phyloP scores from a whole-genome alignment of 2,888 invertebrate genomes.

The Eupithecia abbreviata region DNA sequence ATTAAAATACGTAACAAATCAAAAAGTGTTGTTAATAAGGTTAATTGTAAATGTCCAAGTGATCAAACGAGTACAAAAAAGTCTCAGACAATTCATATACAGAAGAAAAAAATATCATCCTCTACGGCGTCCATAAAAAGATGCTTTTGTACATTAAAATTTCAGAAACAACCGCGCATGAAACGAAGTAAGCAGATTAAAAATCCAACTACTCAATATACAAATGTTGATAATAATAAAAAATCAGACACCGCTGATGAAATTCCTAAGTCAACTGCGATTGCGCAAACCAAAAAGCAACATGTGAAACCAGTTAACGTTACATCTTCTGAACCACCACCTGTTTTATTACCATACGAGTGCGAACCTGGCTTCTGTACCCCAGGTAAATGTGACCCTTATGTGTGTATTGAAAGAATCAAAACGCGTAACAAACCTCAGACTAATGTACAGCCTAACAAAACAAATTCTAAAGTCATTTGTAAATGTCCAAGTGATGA shows the following conservation, averaged over 20 bases:
- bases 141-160: slow-evolving; percentile 29
- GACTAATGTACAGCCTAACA: background rate
- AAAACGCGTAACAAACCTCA: slow-evolving; percentile 11
- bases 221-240: background rate
- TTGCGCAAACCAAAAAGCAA: slow-evolving; percentile 11
- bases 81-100: background rate
- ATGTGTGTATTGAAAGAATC: slow-evolving; percentile 37
- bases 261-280: background rate
- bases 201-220: background rate
- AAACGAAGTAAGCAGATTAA: background rate
- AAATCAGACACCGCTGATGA: background rate
- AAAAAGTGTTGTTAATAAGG: background rate
- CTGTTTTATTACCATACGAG: slow-evolving; percentile 43
- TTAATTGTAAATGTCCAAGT: slow-evolving; percentile 1
- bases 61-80: background rate
- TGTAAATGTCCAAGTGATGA: background rate
- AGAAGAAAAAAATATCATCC: background rate
- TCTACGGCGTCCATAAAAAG: slow-evolving; percentile 13
- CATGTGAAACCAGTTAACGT: slow-evolving; percentile 9
- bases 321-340: background rate
- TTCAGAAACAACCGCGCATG: background rate
- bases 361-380: slow-evolving; percentile 52
- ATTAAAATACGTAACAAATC: background rate
- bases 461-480: background rate
- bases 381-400: slow-evolving; percentile 51